A percentile compares a stretch with the other conserved stretches of the same genome.
Conservation (phyloP, 2,113 vertebrate genomes). For the Panthera uncia region DNA sequence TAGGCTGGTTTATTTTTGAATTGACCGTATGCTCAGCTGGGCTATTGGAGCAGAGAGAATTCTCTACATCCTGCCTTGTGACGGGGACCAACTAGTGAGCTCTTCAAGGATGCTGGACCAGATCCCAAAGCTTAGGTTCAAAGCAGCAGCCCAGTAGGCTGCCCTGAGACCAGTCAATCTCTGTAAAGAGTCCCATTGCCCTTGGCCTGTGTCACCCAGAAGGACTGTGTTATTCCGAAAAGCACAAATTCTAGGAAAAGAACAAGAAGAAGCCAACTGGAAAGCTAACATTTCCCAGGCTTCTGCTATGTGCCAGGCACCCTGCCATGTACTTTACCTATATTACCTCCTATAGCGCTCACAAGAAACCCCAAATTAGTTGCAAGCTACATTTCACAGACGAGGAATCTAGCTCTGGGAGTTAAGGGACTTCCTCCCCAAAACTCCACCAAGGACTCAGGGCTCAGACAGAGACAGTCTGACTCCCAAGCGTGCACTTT, state of each 20-base stretch:
- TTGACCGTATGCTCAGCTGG: neutral
- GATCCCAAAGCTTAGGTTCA: neutral
- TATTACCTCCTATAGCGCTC: neutral
- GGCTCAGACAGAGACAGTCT: neutral
- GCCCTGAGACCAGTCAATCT: neutral
- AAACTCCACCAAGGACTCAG: neutral
- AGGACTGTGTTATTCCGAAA: neutral
- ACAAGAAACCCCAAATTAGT: neutral
- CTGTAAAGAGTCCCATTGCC: neutral
- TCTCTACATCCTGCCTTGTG: neutral
- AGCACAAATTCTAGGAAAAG: neutral
- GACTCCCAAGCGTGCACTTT: neutral
- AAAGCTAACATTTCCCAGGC: neutral
- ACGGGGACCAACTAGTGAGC: neutral
- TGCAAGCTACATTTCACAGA: neutral
- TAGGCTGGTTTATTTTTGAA: slow-evolving; percentile 64
- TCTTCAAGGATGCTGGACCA: neutral
- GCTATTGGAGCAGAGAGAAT: neutral
- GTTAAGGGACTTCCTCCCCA: neutral
- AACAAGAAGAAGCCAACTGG: neutral
- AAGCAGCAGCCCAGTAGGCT: neutral
- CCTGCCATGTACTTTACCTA: neutral
- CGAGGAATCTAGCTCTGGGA: neutral
- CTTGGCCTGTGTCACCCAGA: neutral
- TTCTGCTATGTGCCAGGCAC: neutral